Conservation (phyloP, 2,113 vertebrate species). For the Macroglossus sobrinus region DNA sequence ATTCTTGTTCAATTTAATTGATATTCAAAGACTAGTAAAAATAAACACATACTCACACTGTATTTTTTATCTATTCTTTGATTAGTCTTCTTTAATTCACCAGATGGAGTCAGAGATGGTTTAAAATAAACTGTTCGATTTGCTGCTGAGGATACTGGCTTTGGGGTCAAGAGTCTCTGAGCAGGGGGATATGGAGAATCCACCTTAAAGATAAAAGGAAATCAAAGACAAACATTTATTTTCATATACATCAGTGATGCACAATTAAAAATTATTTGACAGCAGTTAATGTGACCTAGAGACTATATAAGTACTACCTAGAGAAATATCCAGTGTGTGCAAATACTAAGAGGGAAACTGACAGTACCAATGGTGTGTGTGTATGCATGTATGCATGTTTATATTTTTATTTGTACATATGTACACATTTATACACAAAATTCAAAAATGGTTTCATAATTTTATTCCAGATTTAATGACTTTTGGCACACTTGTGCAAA, state of each 20-base stretch:
- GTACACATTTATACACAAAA: background rate
- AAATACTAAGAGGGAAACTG: background rate
- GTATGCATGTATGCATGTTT: background rate
- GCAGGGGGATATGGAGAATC: constrained; percentile 89
- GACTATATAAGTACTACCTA: background rate
- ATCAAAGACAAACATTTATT: constrained; percentile 39
- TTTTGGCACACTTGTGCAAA: background rate
- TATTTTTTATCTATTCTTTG: constrained; percentile 83
- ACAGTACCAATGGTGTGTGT: background rate
- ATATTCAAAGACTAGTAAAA: constrained; percentile 51
- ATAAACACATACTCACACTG: constrained; percentile 79
- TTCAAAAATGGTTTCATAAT: background rate
- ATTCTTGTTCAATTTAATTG: background rate
- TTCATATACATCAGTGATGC: background rate
- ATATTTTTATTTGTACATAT: background rate
- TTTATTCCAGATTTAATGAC: background rate
- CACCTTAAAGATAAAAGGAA: constrained; percentile 84
- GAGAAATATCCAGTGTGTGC: background rate
- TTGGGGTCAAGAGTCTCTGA: constrained; percentile 91
- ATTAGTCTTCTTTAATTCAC: constrained; percentile 80
- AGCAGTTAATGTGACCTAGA: constrained; percentile 28
- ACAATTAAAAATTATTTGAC: constrained; percentile 14
- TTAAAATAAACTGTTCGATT: constrained; percentile 91
- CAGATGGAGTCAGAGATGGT: constrained; percentile 89
- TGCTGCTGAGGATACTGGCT: constrained; percentile 81